Conservation (phyloP, 2,888 invertebrate genomes). For the Spicauda simplicius region DNA sequence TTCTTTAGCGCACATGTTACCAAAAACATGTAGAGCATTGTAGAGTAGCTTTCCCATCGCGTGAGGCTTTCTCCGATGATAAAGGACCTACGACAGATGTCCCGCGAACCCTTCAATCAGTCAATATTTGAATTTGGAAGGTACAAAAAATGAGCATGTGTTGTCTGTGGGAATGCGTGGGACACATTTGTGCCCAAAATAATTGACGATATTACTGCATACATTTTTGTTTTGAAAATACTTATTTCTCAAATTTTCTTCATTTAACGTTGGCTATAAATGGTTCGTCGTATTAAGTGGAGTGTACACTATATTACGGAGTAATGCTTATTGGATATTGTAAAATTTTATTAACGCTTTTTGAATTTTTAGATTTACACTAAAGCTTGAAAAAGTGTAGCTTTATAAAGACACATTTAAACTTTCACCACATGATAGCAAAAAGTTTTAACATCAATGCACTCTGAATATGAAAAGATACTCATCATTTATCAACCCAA, state of each 20-base stretch:
- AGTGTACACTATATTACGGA: too few relatives aligned
- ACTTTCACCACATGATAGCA: background rate
- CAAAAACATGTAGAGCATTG: slow-evolving; percentile 45
- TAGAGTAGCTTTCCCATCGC: slow-evolving; percentile 53
- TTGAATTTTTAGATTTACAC: too few relatives aligned
- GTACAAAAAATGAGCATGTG: slow-evolving; percentile 60
- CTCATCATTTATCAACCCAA: slow-evolving; percentile 18
- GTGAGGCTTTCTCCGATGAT: slow-evolving; percentile 64
- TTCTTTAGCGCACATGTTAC: slow-evolving; percentile 59
- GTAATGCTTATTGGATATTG: too few relatives aligned
- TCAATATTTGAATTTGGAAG: slow-evolving; percentile 77
- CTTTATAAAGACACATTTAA: background rate
- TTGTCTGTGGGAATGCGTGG: slow-evolving; percentile 51
- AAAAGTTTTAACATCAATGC: background rate
- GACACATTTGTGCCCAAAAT: background rate
- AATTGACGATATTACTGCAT: background rate
- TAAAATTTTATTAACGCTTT: too few relatives aligned
- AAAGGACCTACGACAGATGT: slow-evolving; percentile 72
- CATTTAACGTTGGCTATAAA: too few relatives aligned
- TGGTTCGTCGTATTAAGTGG: too few relatives aligned
- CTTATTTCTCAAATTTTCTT: background rate
- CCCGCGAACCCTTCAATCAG: slow-evolving; percentile 80
- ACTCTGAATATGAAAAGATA: background rate
- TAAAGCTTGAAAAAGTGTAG: background rate
- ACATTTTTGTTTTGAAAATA: background rate